Base-by-base conservation (phyloP, 2,888 invertebrate species). In the Brachyptera risi region DNA sequence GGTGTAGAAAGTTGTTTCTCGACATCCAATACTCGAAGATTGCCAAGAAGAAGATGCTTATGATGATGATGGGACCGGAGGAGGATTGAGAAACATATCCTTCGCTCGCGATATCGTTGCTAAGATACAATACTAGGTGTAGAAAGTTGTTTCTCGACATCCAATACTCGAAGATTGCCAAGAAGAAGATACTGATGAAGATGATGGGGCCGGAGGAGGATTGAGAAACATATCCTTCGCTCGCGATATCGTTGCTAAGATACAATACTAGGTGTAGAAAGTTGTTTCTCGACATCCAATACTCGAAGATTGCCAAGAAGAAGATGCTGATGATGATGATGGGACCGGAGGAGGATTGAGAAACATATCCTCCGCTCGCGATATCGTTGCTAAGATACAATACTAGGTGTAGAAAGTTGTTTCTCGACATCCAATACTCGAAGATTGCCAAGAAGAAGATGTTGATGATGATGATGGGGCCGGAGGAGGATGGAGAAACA, bases 361-460 rank as follows among this genome's bases (percentile, higher is more conserved):
- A 27, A n/a, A 65, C 54, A 4, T 44, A 44, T 31, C 67, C 11
- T 51, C n/a, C n/a, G n/a, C n/a, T n/a, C n/a, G n/a, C n/a, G n/a
- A n/a, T n/a, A n/a, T n/a, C n/a, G n/a, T n/a, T n/a, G n/a, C n/a
- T n/a, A n/a, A n/a, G n/a, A n/a, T n/a, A n/a, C n/a, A n/a, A n/a
- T n/a, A n/a, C n/a, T n/a, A n/a, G n/a, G n/a, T n/a, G n/a, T n/a
- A n/a, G n/a, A n/a, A n/a, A n/a, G n/a, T n/a, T n/a, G n/a, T n/a
- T n/a, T n/a, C n/a, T 93, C 77, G 92, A 94, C 78, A 89, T 93
- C 70, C 81, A 89, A 68, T 90, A 92, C 78, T 93, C 93, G 66
- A 93, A 92, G 78, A 91, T 94, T 69, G 92, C 92, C 68, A 91
- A 92, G 78, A 91, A 91, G 78, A 92, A 92, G 75, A 82, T 91